These are phyloP conservation scores for Orientallactaga sibirica DNA, from an alignment of 2,797 vertebrate genomes.

Conservation along the genomic window DNA sequence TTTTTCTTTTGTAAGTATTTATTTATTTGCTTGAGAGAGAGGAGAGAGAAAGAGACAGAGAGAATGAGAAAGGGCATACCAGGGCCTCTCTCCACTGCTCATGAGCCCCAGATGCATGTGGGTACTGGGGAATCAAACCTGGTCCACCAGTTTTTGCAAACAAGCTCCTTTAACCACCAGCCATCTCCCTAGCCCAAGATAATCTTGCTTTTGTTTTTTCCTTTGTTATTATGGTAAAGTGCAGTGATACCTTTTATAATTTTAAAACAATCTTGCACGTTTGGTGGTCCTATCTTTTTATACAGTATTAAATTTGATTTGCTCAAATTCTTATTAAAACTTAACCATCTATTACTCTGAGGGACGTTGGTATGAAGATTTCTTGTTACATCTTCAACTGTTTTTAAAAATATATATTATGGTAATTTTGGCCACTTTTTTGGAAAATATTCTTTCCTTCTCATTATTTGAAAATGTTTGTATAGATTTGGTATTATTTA, in stretches of 20 bases:
- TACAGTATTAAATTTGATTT: neutral
- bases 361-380: neutral
- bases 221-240: constrained; percentile 6
- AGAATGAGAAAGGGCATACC: too few species aligned
- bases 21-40: too few species aligned
- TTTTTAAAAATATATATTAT: neutral
- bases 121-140: too few species aligned
- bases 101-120: too few species aligned
- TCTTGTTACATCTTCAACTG: neutral
- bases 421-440: neutral
- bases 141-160: too few species aligned
- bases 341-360: neutral
- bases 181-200: neutral
- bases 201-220: neutral
- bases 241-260: neutral
- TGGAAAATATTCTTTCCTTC: neutral
- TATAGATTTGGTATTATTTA: neutral
- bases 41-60: too few species aligned
- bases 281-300: neutral
- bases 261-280: neutral
- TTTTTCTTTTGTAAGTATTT: neutral
- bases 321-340: neutral
- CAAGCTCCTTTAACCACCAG: too few species aligned
- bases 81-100: too few species aligned
- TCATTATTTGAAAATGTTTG: neutral